Base-by-base conservation (phyloP, 2,797 vertebrate species). In the Crax fasciolata region DNA sequence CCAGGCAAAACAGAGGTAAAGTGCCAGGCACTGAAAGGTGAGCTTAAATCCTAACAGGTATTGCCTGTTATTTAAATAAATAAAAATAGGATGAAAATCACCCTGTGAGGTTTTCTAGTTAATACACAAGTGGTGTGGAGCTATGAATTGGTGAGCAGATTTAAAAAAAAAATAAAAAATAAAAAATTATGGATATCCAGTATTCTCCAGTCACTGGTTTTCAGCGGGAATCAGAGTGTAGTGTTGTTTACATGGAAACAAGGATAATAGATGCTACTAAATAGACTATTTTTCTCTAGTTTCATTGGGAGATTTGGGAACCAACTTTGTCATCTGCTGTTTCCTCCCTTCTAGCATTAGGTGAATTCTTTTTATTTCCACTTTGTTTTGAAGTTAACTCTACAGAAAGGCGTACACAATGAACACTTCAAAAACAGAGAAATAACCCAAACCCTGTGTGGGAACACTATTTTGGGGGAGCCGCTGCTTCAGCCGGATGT, bases 401-500 rank as follows among this genome's bases (percentile, higher is more conserved):
- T 49, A 4, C 13, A 59, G 57, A 55, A 85, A 63, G 43, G 55
- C 3, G 72, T 59, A 27, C 7, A 28, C 28, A 85, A 48, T 46
- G 35, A 62, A 39, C 17, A 1, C 21, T 76, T 66, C 13, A 58
- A 43, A 87, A 73, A 15, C 18, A 58, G 76, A 51, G 72, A 16
- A 80, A 51, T 43, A 44, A 73, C 4, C 15, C 4, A 6, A 51
- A 38, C 24, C 13, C 2, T 1, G 12, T 1, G 12, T 20, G 15
- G n/a, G 7, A 52, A 44, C 9, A 6, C 30, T 68, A 20, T 59
- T 24, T 51, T 61, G 78, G 35, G 55, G 58, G n/a, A 32, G 41
- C 24, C 70, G 41, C 18, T 13, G 71, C 57, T 2, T 5, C 35
- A 30, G 49, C 5, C 1, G 70, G 77, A 46, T 6, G 2, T 2